A percentile compares a stretch with the other conserved stretches of the same genome.
Conservation (phyloP, 2,113 vertebrate species). For the Ptyas mucosa region DNA sequence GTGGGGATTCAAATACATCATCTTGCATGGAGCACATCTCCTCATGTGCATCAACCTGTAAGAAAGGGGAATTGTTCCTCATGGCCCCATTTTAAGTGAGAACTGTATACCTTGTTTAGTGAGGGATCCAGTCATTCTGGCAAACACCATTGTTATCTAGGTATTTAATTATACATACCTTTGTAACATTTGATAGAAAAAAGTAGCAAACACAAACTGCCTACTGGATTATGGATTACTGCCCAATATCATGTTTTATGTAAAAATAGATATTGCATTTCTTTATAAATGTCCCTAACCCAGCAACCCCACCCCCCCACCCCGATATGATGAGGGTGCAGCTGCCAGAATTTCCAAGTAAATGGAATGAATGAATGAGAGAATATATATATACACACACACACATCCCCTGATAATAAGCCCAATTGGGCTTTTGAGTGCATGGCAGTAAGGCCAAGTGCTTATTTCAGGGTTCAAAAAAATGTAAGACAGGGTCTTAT, state of each 20-base stretch:
- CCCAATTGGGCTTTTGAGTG: too few species aligned
- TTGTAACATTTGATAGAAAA: background rate
- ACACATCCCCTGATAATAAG: too few species aligned
- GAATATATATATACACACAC: too few species aligned
- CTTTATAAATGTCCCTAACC: background rate
- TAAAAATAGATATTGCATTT: background rate
- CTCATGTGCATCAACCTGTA: conserved; percentile 78
- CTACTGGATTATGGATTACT: background rate
- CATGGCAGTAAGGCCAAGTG: too few species aligned
- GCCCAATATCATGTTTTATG: background rate
- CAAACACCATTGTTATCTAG: background rate
- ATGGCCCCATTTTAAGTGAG: background rate
- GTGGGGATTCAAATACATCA: conserved; percentile 93
- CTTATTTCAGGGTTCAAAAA: too few species aligned
- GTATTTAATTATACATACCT: background rate
- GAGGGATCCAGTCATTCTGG: background rate
- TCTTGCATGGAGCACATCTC: conserved; percentile 89
- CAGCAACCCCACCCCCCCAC: background rate
- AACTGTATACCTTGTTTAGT: background rate
- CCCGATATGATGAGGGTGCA: background rate
- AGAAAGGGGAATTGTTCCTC: accelerated
- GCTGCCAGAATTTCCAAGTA: background rate
- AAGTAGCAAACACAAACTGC: background rate
- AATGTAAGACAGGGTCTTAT: too few species aligned
- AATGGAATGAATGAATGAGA: background rate